Evolutionary conservation across 2,113 vertebrate genomes (phyloP).

Genomic region (Hippocampus mohnikei): DNA sequence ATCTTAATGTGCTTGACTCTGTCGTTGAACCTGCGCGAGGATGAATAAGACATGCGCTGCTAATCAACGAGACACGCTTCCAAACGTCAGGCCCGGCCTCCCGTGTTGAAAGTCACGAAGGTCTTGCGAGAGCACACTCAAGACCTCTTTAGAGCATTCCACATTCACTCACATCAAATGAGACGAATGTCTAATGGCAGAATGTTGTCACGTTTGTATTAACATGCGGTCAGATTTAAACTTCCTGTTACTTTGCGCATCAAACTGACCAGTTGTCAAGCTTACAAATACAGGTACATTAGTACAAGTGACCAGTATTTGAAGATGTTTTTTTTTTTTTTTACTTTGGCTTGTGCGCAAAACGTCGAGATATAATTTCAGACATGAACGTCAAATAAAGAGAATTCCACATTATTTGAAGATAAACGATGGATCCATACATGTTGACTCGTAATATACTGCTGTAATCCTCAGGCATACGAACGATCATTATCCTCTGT

Average conservation of each 20-base stretch:
- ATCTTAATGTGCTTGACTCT: constrained; percentile 98
- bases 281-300: not conserved
- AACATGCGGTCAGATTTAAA: not conserved
- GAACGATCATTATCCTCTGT: no score
- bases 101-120: constrained; percentile 32
- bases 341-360: no score
- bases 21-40: constrained; percentile 87
- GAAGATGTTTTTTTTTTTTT: no score
- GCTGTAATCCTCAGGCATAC: no score
- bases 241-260: not conserved
- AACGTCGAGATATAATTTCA: no score
- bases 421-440: no score
- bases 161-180: not conserved
- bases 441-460: no score
- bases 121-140: constrained; percentile 17
- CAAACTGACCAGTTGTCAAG: not conserved
- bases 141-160: not conserved
- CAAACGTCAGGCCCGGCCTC: constrained; percentile 25
- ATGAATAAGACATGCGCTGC: constrained; percentile 75
- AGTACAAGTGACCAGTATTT: not conserved
- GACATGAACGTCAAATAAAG: no score
- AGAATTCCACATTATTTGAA: no score
- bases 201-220: not conserved
- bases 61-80: constrained; percentile 52
- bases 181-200: not conserved